These are phyloP conservation scores for Tinamus guttatus DNA, from an alignment of 2,113 vertebrate genomes.

Conservation along the genomic window DNA sequence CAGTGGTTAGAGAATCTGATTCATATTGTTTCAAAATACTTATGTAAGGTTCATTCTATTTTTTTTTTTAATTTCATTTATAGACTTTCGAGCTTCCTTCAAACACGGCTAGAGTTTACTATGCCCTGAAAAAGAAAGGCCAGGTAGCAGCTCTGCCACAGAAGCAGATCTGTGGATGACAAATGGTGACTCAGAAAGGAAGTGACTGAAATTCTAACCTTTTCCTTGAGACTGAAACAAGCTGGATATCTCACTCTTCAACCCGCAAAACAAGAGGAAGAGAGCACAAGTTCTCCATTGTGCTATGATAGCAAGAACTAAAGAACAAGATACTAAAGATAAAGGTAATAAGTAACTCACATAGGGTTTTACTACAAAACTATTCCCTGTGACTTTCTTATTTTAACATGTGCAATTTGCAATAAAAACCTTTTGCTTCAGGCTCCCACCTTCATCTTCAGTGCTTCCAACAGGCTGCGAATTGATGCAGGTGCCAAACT, in stretches of 20 bases:
- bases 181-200: neutral
- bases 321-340: neutral
- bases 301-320: neutral
- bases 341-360: neutral
- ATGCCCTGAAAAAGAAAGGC: neutral
- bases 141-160: neutral
- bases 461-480: neutral
- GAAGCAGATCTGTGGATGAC: neutral
- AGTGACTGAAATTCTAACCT: neutral
- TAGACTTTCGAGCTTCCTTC: neutral
- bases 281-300: neutral
- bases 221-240: neutral
- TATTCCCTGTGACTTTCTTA: neutral
- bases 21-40: neutral
- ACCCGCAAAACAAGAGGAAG: neutral
- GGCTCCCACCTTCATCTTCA: neutral
- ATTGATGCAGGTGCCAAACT: neutral
- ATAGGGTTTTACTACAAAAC: neutral
- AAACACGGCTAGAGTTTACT: neutral
- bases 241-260: neutral
- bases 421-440: neutral
- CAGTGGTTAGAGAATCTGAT: neutral
- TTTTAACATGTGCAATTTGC: neutral
- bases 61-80: too few relatives aligned
- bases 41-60: neutral